Evolutionary conservation across 2,113 vertebrate genomes (phyloP).

Genomic region (Epinephelus fuscoguttatus): DNA sequence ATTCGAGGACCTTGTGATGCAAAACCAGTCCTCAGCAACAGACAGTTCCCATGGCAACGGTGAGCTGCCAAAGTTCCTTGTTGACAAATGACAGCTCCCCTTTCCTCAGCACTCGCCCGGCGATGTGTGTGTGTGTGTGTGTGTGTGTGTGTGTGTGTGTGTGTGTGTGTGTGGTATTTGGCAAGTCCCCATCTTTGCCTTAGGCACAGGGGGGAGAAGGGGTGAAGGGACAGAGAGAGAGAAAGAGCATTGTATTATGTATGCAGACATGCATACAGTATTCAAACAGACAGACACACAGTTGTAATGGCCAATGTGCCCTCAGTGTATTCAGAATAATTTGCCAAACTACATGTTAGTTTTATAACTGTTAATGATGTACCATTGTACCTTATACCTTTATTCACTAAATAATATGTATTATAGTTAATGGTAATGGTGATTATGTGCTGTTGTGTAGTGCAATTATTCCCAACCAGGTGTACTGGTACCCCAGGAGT

Average conservation of each 20-base stretch:
- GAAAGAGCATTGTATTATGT: constrained; percentile 41
- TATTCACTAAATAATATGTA: not conserved
- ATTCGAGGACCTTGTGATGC: constrained; percentile 84
- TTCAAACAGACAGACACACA: constrained; percentile 21
- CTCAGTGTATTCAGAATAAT: not conserved
- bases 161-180: constrained; percentile 75
- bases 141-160: constrained; percentile 83
- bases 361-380: not conserved
- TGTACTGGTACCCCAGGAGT: not conserved
- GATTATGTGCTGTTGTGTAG: not conserved
- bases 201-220: constrained; percentile 19
- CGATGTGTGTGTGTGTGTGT: constrained; percentile 62
- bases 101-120: constrained; percentile 83
- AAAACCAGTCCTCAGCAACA: constrained; percentile 90
- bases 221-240: constrained; percentile 19
- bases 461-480: not conserved
- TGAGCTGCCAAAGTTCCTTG: constrained; percentile 90
- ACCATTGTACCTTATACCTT: not conserved
- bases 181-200: constrained; percentile 86
- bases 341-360: not conserved
- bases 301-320: constrained; percentile 13
- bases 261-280: constrained; percentile 35
- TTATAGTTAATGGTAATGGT: not conserved
- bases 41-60: constrained; percentile 94
- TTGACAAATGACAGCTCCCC: constrained; percentile 91